These are phyloP conservation scores for Ethmia dodecea DNA, from an alignment of 2,888 invertebrate genomes.

Conservation along the genomic window DNA sequence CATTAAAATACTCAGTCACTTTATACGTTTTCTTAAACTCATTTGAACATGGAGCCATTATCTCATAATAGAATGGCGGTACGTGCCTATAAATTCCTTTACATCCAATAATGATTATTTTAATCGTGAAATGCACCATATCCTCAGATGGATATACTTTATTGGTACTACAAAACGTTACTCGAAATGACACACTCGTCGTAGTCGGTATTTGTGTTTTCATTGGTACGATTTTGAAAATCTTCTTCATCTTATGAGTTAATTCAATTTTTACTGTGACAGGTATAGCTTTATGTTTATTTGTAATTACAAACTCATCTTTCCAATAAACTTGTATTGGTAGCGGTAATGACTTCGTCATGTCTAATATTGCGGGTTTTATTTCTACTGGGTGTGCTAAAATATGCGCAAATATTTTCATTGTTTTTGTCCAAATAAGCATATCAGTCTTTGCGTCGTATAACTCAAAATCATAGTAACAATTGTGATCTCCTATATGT, in stretches of 20 bases:
- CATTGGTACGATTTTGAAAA: slow-evolving; percentile 28
- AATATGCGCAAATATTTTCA: slow-evolving; percentile 5
- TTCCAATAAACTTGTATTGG: slow-evolving; percentile 24
- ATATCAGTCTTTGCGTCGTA: slow-evolving; percentile 1
- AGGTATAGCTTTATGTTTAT: slow-evolving; percentile 25
- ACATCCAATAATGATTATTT: slow-evolving; percentile 28
- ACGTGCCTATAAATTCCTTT: slow-evolving; percentile 29
- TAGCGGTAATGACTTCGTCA: slow-evolving; percentile 21
- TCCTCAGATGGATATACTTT: slow-evolving; percentile 12
- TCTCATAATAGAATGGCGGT: slow-evolving; percentile 54
- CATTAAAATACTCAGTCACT: no score
- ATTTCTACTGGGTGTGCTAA: slow-evolving; percentile 6
- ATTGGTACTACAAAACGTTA: slow-evolving; percentile 22
- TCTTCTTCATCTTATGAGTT: slow-evolving; percentile 23
- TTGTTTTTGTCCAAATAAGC: not conserved
- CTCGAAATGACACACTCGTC: slow-evolving; percentile 24
- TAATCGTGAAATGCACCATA: slow-evolving; percentile 29
- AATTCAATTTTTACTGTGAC: slow-evolving; percentile 27
- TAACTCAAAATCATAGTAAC: slow-evolving; percentile 6
- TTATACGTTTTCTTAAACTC: slow-evolving; percentile 40
- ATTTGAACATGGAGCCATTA: slow-evolving; percentile 45
- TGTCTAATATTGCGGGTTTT: slow-evolving; percentile 26
- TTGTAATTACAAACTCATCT: slow-evolving; percentile 26
- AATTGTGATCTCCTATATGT: slow-evolving; percentile 12
- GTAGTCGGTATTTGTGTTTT: slow-evolving; percentile 19